Conservation (phyloP, 2,113 vertebrate genomes). For the Grantiella picta region DNA sequence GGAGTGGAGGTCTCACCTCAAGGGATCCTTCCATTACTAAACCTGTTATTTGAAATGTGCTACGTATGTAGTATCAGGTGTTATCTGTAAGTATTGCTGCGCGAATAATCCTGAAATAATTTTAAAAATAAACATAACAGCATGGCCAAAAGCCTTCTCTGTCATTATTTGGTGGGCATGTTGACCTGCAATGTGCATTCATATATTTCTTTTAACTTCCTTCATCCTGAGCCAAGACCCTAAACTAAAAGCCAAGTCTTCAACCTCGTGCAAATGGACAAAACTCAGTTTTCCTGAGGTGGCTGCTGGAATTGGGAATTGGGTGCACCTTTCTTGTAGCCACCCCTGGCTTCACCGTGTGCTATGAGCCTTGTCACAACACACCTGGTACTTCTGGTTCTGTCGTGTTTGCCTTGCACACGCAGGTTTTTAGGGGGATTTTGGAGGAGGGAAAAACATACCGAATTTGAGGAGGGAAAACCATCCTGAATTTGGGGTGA, state of each 20-base stretch:
- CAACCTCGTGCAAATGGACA: not conserved
- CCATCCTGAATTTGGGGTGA: not conserved
- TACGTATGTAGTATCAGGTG: fast-evolving
- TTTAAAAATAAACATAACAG: not conserved
- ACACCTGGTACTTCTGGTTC: not conserved
- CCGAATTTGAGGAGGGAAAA: not conserved
- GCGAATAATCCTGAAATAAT: not conserved
- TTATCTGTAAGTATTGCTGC: fast-evolving
- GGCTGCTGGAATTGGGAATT: not conserved
- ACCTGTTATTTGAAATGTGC: not conserved
- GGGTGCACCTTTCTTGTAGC: not conserved
- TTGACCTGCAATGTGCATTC: not conserved
- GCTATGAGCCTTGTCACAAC: not conserved
- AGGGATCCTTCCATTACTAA: not conserved
- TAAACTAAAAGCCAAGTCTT: not conserved
- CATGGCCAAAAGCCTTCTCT: not conserved
- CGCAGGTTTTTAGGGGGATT: not conserved
- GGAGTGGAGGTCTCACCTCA: not conserved
- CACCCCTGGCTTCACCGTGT: fast-evolving
- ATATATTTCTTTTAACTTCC: not conserved
- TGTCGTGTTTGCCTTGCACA: fast-evolving
- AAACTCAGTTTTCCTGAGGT: not conserved
- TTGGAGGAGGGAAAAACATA: not conserved
- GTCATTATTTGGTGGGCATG: not conserved
- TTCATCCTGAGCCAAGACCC: not conserved